Evolutionary conservation across 2,888 invertebrate species (phyloP).

Genomic region (Nomada fucata): DNA sequence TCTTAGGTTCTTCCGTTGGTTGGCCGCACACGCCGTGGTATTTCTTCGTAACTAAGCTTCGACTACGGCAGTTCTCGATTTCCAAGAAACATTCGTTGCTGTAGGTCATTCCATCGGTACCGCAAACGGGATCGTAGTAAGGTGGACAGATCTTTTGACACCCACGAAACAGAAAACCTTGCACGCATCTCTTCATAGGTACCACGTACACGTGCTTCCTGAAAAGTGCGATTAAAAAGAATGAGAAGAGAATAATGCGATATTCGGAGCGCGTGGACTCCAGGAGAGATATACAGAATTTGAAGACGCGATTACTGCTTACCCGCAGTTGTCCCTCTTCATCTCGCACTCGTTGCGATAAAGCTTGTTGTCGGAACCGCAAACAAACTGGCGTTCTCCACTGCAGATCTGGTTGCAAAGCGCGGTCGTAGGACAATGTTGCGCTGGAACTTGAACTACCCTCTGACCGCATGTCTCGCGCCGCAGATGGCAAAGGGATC

Average conservation of each 20-base stretch:
- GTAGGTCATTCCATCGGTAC: constrained; percentile 96
- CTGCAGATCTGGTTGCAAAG: constrained; percentile 91
- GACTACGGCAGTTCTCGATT: constrained; percentile 95
- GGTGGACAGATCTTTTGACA: constrained; percentile 94
- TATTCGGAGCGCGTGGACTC: neutral
- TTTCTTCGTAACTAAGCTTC: constrained; percentile 90
- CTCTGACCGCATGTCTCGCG: constrained; percentile 93
- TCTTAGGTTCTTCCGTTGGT: constrained; percentile 93
- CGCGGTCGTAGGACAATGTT: constrained; percentile 94
- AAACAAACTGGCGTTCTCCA: constrained; percentile 91
- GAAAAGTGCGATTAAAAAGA: constrained; percentile 64
- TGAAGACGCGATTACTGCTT: constrained; percentile 71
- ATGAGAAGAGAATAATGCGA: too few relatives aligned
- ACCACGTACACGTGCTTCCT: constrained; percentile 96
- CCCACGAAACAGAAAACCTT: constrained; percentile 93
- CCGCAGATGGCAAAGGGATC: constrained; percentile 93
- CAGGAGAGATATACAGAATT: neutral
- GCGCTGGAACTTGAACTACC: constrained; percentile 92
- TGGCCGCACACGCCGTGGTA: constrained; percentile 94
- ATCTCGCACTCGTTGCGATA: constrained; percentile 96
- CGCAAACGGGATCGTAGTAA: constrained; percentile 96
- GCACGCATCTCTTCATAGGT: constrained; percentile 94
- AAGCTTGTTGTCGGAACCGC: constrained; percentile 95
- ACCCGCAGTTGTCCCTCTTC: constrained; percentile 96
- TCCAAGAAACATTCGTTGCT: constrained; percentile 96